Evolutionary conservation across 2,113 vertebrate genomes (phyloP), one percentile per base, ranked within the genome.

Genomic region (Hippocampus guttulatus): DNA sequence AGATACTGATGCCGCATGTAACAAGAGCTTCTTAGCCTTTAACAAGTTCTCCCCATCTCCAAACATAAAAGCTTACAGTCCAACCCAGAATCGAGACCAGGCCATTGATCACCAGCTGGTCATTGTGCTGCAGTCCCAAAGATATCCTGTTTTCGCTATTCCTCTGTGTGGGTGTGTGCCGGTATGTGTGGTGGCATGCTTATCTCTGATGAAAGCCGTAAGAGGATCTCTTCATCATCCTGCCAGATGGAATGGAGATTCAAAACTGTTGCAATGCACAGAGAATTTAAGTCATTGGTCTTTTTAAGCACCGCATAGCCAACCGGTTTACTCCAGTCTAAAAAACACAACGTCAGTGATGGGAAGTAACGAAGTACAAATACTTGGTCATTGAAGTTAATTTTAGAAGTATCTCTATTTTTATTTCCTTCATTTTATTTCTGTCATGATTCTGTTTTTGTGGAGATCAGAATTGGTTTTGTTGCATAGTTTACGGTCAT

Each of bases 71-170:
- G 45, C 64, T 20, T 3, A 3, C 27, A 71, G 54, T 47, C 61
- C 15, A 18, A 58, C 45, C 67, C 45, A 55, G 58, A 74, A 58
- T 72, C 68, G 57, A 84, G 81, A 67, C 75, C 54, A 8, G 40
- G 69, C 76, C 84, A 87, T 88, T 80, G 66, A 82, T 84, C 78
- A 83, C 51, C 65, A 68, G 62, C 45, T 57, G 80, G 81, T 85
- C 79, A 80, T 71, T 67, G 33, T 66, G 78, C 79, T 52, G 74
- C 74, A 71, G 77, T 86, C 73, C 78, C 70, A 69, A 64, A 69
- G 68, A 75, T 70, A 67, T 80, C 64, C 77, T 83, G 76, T 78
- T 70, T 76, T 79, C 75, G 58, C 65, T 79, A 62, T 75, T 79
- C 75, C 30, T 64, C 65, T 49, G 52, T 64, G 71, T 76, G 71